phyloP scores from a whole-genome alignment of 2,888 invertebrate genomes.

The Lottia gigantea region DNA sequence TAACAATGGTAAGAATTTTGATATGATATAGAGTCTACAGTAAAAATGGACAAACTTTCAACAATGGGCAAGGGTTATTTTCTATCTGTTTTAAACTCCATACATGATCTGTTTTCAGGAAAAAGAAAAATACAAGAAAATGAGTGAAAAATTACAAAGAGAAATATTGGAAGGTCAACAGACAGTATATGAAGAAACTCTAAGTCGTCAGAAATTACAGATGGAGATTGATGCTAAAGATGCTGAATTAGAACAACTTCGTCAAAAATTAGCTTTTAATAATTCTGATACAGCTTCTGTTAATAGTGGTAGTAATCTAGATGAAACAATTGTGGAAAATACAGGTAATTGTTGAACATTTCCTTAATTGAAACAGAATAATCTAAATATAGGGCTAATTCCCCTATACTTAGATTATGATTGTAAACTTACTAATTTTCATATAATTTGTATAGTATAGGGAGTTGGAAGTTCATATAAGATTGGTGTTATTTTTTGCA shows the following conservation, averaged over 20 bases:
- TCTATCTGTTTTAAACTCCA: no score
- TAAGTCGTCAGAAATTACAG: slow-evolving; percentile 78
- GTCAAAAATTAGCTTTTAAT: slow-evolving; percentile 81
- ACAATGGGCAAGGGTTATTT: no score
- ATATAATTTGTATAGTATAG: no score
- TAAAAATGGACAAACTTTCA: no score
- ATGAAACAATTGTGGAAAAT: slow-evolving; percentile 24
- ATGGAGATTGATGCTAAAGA: slow-evolving; percentile 98
- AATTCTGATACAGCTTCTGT: slow-evolving; percentile 91
- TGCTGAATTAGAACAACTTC: slow-evolving; percentile 90
- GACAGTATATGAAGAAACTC: slow-evolving; percentile 76
- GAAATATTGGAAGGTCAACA: slow-evolving; percentile 88
- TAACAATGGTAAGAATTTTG: slow-evolving; percentile 75
- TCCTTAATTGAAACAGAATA: neutral
- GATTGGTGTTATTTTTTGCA: no score
- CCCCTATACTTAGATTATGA: no score
- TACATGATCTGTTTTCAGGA: slow-evolving; percentile 71
- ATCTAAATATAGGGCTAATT: no score
- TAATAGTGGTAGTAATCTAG: slow-evolving; percentile 77
- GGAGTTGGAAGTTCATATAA: no score
- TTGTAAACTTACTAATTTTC: no score
- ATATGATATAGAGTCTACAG: no score
- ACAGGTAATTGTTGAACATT: neutral
- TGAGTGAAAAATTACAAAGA: slow-evolving; percentile 84
- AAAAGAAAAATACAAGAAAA: slow-evolving; percentile 92